Evolutionary conservation across 2,888 invertebrate species (phyloP).

Genomic region (Patella ulyssiponensis): DNA sequence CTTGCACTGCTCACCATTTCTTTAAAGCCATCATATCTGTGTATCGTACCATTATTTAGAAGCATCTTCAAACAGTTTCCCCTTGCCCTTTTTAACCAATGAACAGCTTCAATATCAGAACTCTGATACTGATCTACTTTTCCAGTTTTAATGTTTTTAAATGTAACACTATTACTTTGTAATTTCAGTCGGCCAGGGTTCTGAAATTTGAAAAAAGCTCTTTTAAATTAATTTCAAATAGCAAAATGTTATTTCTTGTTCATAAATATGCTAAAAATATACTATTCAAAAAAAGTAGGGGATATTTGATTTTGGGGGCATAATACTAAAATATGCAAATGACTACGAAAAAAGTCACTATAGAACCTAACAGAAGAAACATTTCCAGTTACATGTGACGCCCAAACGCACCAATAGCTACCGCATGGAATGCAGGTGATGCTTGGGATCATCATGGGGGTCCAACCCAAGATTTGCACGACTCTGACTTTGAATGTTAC

Average conservation of each 20-base stretch:
- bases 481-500: no score
- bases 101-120: slow-evolving; percentile 89
- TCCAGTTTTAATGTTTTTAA: slow-evolving; percentile 96
- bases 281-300: no score
- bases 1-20: slow-evolving; percentile 79
- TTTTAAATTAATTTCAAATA: background rate
- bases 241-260: background rate
- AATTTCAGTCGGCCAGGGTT: slow-evolving; percentile 92
- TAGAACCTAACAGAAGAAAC: no score
- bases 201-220: slow-evolving; percentile 75
- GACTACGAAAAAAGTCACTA: no score
- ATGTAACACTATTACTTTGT: slow-evolving; percentile 89
- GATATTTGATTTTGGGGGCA: no score
- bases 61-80: slow-evolving; percentile 91
- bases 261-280: background rate
- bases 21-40: slow-evolving; percentile 94
- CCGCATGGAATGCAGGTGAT: no score
- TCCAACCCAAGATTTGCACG: no score
- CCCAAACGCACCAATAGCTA: no score
- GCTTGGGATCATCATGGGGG: no score
- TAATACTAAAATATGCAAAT: no score
- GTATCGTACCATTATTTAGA: slow-evolving; percentile 88
- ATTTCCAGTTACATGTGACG: no score
- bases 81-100: slow-evolving; percentile 92
- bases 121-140: slow-evolving; percentile 92